These are phyloP conservation scores for Drosophila tropicalis DNA, from an alignment of 1,140 invertebrate species.

Conservation along the genomic window DNA sequence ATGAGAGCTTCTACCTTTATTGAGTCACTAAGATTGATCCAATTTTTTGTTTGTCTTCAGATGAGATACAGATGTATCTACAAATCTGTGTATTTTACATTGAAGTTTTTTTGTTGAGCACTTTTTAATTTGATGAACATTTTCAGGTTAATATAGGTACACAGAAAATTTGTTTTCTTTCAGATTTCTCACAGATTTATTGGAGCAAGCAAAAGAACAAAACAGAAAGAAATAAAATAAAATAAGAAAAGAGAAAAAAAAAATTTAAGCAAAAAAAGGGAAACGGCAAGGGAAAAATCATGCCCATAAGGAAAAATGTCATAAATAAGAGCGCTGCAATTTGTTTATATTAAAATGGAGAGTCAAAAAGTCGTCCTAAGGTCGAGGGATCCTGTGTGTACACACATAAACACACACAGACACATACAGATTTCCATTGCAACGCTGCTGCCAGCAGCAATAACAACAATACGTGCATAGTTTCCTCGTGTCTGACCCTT, in stretches of 20 bases:
- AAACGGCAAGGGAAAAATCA: constrained; percentile 17
- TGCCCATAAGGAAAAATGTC: constrained; percentile 54
- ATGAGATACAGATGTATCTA: too few relatives aligned
- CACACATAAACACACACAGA: constrained; percentile 39
- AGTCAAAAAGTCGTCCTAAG: constrained; percentile 66
- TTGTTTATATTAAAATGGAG: constrained; percentile 79
- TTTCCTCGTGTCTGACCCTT: neutral
- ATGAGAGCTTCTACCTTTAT: too few relatives aligned
- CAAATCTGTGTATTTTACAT: too few relatives aligned
- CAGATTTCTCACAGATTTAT: constrained; percentile 7
- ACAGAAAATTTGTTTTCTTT: neutral
- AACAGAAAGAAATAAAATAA: neutral
- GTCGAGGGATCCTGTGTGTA: constrained; percentile 43
- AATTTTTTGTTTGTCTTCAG: too few relatives aligned
- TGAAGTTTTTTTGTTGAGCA: neutral
- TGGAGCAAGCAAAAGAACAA: neutral
- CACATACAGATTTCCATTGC: constrained; percentile 56
- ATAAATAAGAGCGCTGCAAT: constrained; percentile 76
- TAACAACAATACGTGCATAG: constrained; percentile 17
- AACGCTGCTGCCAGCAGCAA: constrained; percentile 44
- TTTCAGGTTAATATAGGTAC: neutral
- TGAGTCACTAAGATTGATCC: too few relatives aligned
- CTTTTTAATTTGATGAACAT: neutral
- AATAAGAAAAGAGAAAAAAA: neutral
- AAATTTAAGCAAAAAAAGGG: constrained; percentile 10